These are phyloP conservation scores for Donacobius atricapilla DNA, from an alignment of 2,113 vertebrate species.

Conservation along the genomic window DNA sequence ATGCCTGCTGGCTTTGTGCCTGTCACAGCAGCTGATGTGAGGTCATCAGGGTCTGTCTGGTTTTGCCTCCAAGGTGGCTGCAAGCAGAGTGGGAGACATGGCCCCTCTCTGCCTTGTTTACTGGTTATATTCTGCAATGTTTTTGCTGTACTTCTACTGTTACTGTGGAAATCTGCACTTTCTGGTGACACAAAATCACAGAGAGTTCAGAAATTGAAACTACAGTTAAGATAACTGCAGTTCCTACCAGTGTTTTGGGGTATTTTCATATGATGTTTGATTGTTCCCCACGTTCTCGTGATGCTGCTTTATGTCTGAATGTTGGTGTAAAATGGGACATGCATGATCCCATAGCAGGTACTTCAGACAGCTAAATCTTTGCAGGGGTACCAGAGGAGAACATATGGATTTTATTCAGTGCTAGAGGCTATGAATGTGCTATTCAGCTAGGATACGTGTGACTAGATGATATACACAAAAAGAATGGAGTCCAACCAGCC, in stretches of 20 bases:
- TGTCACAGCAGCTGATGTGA: background rate
- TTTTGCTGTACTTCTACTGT: background rate
- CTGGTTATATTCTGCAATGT: background rate
- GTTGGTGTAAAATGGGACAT: background rate
- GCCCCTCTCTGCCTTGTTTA: background rate
- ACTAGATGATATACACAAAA: background rate
- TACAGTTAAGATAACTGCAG: background rate
- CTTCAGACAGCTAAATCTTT: background rate
- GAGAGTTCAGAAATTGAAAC: background rate
- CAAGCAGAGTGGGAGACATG: background rate
- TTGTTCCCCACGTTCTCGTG: background rate
- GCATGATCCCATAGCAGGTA: background rate
- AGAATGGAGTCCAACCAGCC: background rate
- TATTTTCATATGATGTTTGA: background rate
- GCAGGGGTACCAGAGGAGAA: background rate
- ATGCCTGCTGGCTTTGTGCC: background rate
- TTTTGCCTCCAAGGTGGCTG: background rate
- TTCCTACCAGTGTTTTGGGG: background rate
- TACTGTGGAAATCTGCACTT: background rate
- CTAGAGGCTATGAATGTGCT: background rate
- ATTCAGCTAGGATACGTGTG: background rate
- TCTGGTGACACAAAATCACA: background rate
- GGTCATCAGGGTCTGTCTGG: background rate
- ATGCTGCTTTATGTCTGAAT: background rate
- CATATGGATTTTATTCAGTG: background rate